Conservation (phyloP, 2,113 vertebrate species). For the Eudyptes chrysolophus region DNA sequence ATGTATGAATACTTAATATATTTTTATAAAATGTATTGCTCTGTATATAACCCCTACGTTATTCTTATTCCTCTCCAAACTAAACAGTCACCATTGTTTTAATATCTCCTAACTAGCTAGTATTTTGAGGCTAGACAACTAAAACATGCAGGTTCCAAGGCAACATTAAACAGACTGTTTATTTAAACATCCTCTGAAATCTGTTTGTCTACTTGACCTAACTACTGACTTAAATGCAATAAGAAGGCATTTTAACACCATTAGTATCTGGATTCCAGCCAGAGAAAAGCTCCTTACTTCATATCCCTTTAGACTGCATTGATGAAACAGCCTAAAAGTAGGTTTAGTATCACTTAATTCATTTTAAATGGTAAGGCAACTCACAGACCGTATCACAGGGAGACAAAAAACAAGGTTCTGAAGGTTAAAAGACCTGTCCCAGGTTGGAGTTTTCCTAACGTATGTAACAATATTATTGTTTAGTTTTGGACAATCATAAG, state of each 20-base stretch:
- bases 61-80: neutral
- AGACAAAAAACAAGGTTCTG: neutral
- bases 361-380: constrained; percentile 65
- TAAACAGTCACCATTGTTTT: neutral
- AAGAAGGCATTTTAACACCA: constrained; percentile 73
- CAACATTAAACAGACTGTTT: constrained; percentile 69
- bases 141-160: constrained; percentile 34
- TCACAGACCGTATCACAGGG: constrained; percentile 23
- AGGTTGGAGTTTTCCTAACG: neutral
- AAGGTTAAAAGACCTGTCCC: constrained; percentile 30
- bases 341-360: constrained; percentile 62
- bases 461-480: neutral
- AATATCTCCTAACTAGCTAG: neutral
- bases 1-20: neutral
- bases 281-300: constrained; percentile 66
- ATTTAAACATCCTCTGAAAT: constrained; percentile 76
- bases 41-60: neutral
- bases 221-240: constrained; percentile 71
- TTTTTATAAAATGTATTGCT: neutral
- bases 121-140: neutral
- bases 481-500: neutral
- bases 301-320: constrained; percentile 62
- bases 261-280: constrained; percentile 75
- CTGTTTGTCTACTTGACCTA: constrained; percentile 75
- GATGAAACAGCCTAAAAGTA: constrained; percentile 67